Percentiles rank a stretch among this genome's conserved stretches.
Conservation (phyloP, 2,888 invertebrate species). For the Pyrrhia umbra region DNA sequence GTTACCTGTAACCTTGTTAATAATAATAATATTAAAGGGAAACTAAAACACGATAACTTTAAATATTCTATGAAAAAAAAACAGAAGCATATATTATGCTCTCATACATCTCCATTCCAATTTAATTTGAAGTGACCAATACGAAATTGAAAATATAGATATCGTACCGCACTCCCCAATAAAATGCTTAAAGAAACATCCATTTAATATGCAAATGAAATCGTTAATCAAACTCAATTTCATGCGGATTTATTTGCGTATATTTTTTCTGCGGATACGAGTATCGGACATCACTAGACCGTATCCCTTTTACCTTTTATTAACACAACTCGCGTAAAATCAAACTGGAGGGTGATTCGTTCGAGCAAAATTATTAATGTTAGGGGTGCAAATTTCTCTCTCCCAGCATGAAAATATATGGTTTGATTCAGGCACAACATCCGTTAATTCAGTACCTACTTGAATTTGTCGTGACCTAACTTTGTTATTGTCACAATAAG, state of each 20-base stretch:
- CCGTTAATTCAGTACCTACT: constrained; percentile 53
- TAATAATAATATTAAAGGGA: no score
- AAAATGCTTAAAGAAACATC: constrained; percentile 46
- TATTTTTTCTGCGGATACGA: constrained; percentile 37
- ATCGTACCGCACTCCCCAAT: constrained; percentile 14
- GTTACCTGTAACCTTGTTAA: no score
- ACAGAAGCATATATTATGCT: not conserved
- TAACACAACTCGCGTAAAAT: constrained; percentile 67
- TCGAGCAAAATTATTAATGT: constrained; percentile 71
- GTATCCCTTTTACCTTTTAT: constrained; percentile 66
- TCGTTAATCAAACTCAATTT: constrained; percentile 49
- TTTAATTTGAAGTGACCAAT: constrained; percentile 17
- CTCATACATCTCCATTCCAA: constrained; percentile 15
- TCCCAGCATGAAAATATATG: constrained; percentile 56
- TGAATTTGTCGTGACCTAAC: constrained; percentile 40
- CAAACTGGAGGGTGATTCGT: constrained; percentile 64
- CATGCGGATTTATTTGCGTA: constrained; percentile 33
- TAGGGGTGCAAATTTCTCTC: constrained; percentile 49
- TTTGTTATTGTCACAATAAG: constrained; percentile 33
- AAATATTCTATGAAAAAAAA: no score
- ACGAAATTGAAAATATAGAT: constrained; percentile 38
- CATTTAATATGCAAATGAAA: constrained; percentile 57
- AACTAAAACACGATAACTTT: no score
- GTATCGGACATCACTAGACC: constrained; percentile 56
- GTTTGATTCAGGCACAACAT: constrained; percentile 55